These are phyloP conservation scores for Dolichallabes microphthalmus DNA, from an alignment of 2,113 vertebrate species.

Conservation along the genomic window DNA sequence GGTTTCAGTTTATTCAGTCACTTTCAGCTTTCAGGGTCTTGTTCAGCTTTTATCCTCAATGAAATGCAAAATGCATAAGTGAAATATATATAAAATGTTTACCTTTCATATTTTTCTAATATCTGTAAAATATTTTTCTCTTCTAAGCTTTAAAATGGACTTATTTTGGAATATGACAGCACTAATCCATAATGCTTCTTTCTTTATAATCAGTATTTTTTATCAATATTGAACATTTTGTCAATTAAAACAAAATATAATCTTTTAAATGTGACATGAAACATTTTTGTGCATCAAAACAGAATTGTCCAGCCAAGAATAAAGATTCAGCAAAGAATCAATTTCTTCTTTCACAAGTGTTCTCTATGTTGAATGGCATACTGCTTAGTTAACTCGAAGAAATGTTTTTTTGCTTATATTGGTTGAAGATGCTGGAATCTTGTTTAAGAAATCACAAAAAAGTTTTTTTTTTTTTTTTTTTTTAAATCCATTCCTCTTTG, in stretches of 20 bases:
- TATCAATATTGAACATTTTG: no score
- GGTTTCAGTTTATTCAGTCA: background rate
- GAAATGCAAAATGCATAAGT: background rate
- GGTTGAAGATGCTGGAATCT: background rate
- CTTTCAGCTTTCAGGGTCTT: background rate
- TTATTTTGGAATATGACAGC: no score
- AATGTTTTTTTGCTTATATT: background rate
- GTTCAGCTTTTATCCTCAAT: background rate
- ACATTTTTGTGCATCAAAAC: background rate
- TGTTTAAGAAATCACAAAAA: background rate
- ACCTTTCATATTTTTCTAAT: background rate
- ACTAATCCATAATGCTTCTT: no score
- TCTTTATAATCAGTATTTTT: background rate
- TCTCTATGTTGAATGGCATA: background rate
- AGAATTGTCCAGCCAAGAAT: background rate
- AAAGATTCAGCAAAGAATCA: background rate
- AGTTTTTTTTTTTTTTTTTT: no score
- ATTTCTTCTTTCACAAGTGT: background rate
- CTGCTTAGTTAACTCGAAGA: no score
- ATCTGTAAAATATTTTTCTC: background rate
- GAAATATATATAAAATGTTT: background rate
- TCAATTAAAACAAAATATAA: background rate
- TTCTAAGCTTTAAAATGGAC: background rate
- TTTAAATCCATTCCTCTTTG: background rate
- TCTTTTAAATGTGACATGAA: background rate